Evolutionary conservation across 2,797 vertebrate species (phyloP).

Genomic region (Oreochromis grahami): DNA sequence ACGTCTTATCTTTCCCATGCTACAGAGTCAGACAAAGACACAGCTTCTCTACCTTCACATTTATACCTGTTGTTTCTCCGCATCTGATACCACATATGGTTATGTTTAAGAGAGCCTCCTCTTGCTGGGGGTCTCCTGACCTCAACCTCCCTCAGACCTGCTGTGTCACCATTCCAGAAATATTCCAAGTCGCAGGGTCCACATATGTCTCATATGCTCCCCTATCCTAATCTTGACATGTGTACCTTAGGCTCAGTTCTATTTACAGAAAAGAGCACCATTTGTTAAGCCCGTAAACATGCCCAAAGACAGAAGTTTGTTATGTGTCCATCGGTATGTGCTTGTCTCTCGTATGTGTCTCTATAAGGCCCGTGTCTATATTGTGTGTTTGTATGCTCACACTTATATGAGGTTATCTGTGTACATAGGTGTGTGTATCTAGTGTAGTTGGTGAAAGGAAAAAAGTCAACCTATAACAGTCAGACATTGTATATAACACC

Average conservation of each 20-base stretch:
- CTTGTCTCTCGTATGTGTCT: background rate
- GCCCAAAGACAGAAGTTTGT: background rate
- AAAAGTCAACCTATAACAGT: background rate
- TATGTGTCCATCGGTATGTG: background rate
- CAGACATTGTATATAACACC: background rate
- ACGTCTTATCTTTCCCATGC: accelerated
- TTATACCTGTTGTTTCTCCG: background rate
- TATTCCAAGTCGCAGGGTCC: background rate
- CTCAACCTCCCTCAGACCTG: accelerated
- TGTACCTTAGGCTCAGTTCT: background rate
- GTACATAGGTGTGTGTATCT: background rate
- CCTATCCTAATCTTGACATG: background rate
- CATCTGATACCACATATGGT: background rate
- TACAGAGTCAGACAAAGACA: background rate
- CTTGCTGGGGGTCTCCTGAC: background rate
- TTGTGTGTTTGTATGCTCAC: background rate
- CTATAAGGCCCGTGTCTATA: background rate
- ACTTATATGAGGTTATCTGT: background rate
- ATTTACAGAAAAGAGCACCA: background rate
- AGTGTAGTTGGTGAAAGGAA: background rate
- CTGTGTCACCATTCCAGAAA: background rate
- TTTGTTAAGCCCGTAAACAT: accelerated
- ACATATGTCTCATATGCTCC: background rate
- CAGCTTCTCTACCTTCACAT: background rate
- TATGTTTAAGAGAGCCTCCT: background rate